Evolutionary conservation across 2,888 invertebrate genomes (phyloP).

Genomic region (Germaria angustata): DNA sequence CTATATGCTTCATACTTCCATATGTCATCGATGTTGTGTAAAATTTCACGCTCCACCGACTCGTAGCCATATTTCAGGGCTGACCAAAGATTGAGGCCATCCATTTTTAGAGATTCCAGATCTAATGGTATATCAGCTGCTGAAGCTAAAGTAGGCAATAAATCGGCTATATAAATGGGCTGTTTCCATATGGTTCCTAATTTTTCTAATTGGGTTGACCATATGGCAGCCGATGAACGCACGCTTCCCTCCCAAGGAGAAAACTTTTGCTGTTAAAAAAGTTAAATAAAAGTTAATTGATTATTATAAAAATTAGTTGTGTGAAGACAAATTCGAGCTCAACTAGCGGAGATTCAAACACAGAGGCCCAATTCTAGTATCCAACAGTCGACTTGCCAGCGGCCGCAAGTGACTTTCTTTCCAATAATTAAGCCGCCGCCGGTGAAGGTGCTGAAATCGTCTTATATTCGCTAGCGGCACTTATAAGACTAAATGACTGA

Average conservation of each 20-base stretch:
- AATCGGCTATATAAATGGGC: slow-evolving; percentile 90
- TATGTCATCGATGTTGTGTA: slow-evolving; percentile 87
- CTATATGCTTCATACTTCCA: slow-evolving; percentile 75
- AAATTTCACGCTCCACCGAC: slow-evolving; percentile 82
- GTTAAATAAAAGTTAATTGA: no score
- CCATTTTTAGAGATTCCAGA: slow-evolving; percentile 79
- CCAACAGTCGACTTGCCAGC: no score
- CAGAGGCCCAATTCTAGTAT: no score
- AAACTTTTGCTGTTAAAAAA: slow-evolving; percentile 85
- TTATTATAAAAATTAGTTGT: no score
- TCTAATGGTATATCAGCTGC: slow-evolving; percentile 73
- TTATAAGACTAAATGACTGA: no score
- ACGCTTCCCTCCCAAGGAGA: slow-evolving; percentile 93
- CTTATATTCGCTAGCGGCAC: no score
- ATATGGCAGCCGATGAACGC: slow-evolving; percentile 87
- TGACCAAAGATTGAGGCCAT: slow-evolving; percentile 87
- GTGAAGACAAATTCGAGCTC: no score
- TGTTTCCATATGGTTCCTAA: slow-evolving; percentile 83
- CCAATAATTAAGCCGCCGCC: no score
- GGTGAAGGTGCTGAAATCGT: no score
- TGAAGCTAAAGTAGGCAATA: slow-evolving; percentile 86
- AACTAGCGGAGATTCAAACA: no score
- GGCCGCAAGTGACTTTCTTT: no score
- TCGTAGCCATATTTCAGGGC: slow-evolving; percentile 81
- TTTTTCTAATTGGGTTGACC: slow-evolving; percentile 83